Base-by-base conservation (phyloP, 2,888 invertebrate genomes). In the Thymelicus acteon region DNA sequence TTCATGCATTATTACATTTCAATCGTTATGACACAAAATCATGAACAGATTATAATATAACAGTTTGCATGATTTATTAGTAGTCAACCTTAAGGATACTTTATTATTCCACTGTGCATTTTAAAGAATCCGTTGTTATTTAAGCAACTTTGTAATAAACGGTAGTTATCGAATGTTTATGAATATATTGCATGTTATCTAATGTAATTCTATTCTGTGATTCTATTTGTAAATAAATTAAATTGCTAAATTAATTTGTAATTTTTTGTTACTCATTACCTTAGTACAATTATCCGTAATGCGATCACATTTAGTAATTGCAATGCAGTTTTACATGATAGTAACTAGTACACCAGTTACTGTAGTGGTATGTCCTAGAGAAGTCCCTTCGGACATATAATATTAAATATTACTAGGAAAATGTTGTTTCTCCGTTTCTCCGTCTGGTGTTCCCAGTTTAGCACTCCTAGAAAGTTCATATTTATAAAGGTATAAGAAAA, bases 251-350 rank as follows among this genome's bases (percentile, higher is more conserved):
- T 31, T 8, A 2, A 7, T 40, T 37, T 15, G n/a, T 57, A n/a
- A 67, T 65, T 63, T 74, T 73, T 72, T 68, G 69, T 70, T 73
- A 60, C 64, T 74, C 15, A 49, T 72, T 74, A 62, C 66, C 71
- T 71, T 68, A 72, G 69, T 62, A 74, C 67, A 71, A 75, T 72
- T 70, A 24, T 61, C n/a, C 10, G 24, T 68, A 73, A 72, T 75
- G 76, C 75, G 64, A 75, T 67, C 72, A 63, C n/a, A 10, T 31
- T 66, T 72, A 76, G 76, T 72, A 62, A 82, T 82, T 85, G 85
- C 86, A 83, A 78, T 82, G 81, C 79, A 80, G 77, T 83, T 83
- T 61, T 76, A 79, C 80, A 78, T 79, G 75, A 75, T 75, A 72
- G 73, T 61, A 71, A 31, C 31, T 3, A 31, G 31, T 31, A 76